Evolutionary conservation across 1,140 invertebrate genomes (phyloP).

Genomic region (Lanistes nyassanus): DNA sequence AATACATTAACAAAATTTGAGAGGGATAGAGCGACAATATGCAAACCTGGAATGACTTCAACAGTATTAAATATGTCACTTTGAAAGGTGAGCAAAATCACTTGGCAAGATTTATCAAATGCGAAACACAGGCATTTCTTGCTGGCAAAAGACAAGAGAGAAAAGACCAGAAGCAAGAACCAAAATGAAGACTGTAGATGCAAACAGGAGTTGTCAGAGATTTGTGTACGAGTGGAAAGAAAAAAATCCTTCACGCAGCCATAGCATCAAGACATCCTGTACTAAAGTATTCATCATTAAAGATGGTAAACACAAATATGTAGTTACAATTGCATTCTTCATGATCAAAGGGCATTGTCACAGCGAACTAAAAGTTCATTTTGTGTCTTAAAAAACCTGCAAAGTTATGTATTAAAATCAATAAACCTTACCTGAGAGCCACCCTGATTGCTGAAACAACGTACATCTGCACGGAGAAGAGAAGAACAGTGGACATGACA

Average conservation of each 20-base stretch:
- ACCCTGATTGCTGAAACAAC: neutral
- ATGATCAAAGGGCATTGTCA: slow-evolving; percentile 3
- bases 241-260: too few species aligned
- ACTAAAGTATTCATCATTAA: slow-evolving; percentile 3
- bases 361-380: neutral
- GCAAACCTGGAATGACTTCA: too few species aligned
- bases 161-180: neutral
- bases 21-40: too few species aligned
- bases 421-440: slow-evolving; percentile 3
- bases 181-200: too few species aligned
- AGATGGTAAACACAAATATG: slow-evolving; percentile 22
- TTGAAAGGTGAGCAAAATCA: too few species aligned
- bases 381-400: neutral
- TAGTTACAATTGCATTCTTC: neutral
- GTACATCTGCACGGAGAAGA: slow-evolving; percentile 1
- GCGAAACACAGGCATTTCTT: too few species aligned
- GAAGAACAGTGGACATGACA: neutral
- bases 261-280: slow-evolving; percentile 18
- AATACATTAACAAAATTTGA: too few species aligned
- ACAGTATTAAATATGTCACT: too few species aligned
- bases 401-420: neutral
- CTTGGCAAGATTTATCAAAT: too few species aligned
- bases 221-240: too few species aligned
- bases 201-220: neutral
- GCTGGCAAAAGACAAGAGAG: neutral